Evolutionary conservation across 2,888 invertebrate genomes (phyloP), one percentile per base, ranked within the genome.

Genomic region (Luperina nickerlii): DNA sequence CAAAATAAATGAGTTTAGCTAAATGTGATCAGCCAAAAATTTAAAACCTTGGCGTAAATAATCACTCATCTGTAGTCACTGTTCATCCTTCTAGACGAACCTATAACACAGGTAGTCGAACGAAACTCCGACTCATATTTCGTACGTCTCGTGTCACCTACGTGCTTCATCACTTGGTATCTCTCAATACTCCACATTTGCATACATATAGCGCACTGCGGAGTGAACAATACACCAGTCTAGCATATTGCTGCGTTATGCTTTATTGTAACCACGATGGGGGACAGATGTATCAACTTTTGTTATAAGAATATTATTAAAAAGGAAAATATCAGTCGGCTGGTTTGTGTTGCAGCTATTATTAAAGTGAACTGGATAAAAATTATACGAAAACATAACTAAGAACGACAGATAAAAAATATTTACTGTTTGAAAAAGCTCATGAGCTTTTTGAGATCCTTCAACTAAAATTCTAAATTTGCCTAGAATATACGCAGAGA

Each of bases 121-220:
- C 51, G 42, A 54, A 15, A 54, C 63, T 6, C 8, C 45, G 54
- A 13, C 71, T 63, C 71, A 24, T 24, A 42, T 54, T n/a, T 18
- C 38, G 54, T 54, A 32, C 38, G 48, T 13, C 71, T 80, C 54
- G 6, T 8, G n/a, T 45, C n/a, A 15, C 62, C 51, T 0, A 51
- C 57, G 82, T 63, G 27, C 78, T 62, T 27, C 60, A 67, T 62
- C 45, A 71, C 78, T 27, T 2, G 51, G 48, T 2, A 57, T 54
- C 38, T 67, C 71, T 45, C 83, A 63, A 68, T 72, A 68, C 60
- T 62, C 24, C 60, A 48, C 51, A 83, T 83, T 83, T 73, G 51
- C 82, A 82, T 83, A 83, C 42, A 68, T 78, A 82, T 42, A 57
- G 83, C 71, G 15, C 48, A 27, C 63, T 51, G n/a, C 38, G 62